These are phyloP conservation scores for Microcebus jonahi DNA, from an alignment of 2,113 vertebrate genomes.

Conservation along the genomic window DNA sequence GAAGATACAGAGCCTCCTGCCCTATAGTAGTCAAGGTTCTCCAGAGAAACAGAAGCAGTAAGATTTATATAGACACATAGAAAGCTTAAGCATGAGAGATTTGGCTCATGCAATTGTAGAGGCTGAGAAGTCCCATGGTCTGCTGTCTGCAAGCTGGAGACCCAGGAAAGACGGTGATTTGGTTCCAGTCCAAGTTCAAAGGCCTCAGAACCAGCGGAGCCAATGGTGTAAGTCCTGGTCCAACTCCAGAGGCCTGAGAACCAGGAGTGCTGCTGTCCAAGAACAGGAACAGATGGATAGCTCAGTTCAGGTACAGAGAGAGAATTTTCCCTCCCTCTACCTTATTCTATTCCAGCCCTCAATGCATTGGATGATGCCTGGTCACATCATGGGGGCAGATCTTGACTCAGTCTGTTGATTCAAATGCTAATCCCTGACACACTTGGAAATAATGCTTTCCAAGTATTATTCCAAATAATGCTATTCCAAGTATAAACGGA, in stretches of 20 bases:
- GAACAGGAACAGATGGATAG: neutral
- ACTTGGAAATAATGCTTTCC: neutral
- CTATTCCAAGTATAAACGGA: neutral
- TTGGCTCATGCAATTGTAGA: neutral
- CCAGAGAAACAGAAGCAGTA: neutral
- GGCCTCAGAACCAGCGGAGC: neutral
- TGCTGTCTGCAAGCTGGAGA: neutral
- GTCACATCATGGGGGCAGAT: neutral
- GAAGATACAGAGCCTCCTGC: neutral
- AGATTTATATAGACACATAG: neutral
- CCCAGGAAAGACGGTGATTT: neutral
- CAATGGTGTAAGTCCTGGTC: neutral
- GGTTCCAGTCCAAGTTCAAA: neutral
- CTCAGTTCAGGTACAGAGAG: neutral
- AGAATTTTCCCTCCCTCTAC: neutral
- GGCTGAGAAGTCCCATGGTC: neutral
- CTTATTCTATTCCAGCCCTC: neutral
- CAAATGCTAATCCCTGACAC: neutral
- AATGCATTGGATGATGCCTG: neutral
- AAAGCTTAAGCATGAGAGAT: neutral
- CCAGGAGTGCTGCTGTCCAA: neutral
- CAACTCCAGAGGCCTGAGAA: neutral
- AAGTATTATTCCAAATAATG: too few species aligned
- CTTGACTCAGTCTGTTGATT: neutral
- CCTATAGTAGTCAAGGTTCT: neutral